Base-by-base conservation (phyloP, 2,888 invertebrate genomes). In the Latrodectus hesperus region DNA sequence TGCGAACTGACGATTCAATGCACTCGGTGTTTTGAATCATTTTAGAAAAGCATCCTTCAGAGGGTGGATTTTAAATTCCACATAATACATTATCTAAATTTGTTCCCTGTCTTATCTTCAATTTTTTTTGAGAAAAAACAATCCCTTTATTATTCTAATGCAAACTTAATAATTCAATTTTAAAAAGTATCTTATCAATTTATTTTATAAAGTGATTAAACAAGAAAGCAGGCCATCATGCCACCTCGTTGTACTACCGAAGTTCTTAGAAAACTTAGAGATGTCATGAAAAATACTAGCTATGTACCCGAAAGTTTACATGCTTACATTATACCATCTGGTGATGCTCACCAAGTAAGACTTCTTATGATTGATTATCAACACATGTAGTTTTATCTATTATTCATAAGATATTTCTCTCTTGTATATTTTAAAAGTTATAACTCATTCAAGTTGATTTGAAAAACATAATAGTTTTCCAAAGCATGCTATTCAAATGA, bases 311-410 rank as follows among this genome's bases (percentile, higher is more conserved):
- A 93, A 90, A 92, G 94, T 10, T 92, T 89, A 53, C 81, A 89
- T 26, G 98, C 97, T 0, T 96, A 97, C 91, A 95, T 98, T 77
- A 94, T 98, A 60, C 96, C 96, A 1, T 95, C 96, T 0, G 95
- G 94, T 9, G 98, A 98, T 93, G 95, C 96, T 3, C 98, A 98
- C 92, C 95, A 95, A 92, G 95, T 95, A 90, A 89, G 90, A 86
- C 65, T 53, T 60, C 10, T 12, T 60, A 11, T 60, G 11, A 10
- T 60, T 60, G 10, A 60, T 60, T 60, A 10, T 10, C 10, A 60
- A 60, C 60, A 60, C n/a, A 60, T 60, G 6, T 60, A 16, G 60
- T 55, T 5, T 55, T 55, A 55, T 55, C 12, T 55, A 55, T 55
- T 60, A 16, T 60, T 60, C n/a, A 60, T 14, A 11, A 55, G 16